Percentiles rank a stretch among this genome's conserved stretches.
Conservation (phyloP, 2,888 invertebrate species). For the Hypolimnas misippus region DNA sequence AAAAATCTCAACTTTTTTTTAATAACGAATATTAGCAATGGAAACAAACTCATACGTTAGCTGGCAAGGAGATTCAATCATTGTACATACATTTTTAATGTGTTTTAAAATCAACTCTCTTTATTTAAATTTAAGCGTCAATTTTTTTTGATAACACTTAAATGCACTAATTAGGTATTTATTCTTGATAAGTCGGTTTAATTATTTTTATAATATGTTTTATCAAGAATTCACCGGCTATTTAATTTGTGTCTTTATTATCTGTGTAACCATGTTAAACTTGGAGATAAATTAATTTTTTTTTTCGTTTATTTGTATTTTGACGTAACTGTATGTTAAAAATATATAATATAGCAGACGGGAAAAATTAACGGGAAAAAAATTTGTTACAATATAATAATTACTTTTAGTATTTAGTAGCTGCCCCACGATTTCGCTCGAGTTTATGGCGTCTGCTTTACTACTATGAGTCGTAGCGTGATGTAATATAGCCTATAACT, state of each 20-base stretch:
- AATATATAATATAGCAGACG: not conserved
- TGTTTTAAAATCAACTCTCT: conserved; percentile 37
- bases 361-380: not conserved
- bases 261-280: conserved; percentile 38
- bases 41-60: conserved; percentile 36
- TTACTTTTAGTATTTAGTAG: too few relatives aligned
- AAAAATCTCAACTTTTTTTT: too few relatives aligned
- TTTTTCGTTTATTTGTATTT: not conserved
- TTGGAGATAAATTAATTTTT: conserved; percentile 18
- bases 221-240: conserved; percentile 24
- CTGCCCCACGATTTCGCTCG: too few relatives aligned
- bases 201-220: conserved; percentile 46
- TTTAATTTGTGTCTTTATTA: conserved; percentile 38
- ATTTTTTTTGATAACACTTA: conserved; percentile 26
- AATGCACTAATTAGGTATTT: conserved; percentile 49
- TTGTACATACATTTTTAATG: conserved; percentile 44
- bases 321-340: not conserved
- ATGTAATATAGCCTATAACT: too few relatives aligned
- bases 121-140: conserved; percentile 30
- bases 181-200: conserved; percentile 43
- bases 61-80: conserved; percentile 53
- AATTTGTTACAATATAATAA: too few relatives aligned
- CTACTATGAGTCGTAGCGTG: too few relatives aligned
- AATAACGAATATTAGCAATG: conserved; percentile 18
- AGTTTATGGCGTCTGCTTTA: too few relatives aligned